Evolutionary conservation across 2,888 invertebrate species (phyloP), one percentile per base, ranked within the genome.

Genomic region (Rotaria socialis): DNA sequence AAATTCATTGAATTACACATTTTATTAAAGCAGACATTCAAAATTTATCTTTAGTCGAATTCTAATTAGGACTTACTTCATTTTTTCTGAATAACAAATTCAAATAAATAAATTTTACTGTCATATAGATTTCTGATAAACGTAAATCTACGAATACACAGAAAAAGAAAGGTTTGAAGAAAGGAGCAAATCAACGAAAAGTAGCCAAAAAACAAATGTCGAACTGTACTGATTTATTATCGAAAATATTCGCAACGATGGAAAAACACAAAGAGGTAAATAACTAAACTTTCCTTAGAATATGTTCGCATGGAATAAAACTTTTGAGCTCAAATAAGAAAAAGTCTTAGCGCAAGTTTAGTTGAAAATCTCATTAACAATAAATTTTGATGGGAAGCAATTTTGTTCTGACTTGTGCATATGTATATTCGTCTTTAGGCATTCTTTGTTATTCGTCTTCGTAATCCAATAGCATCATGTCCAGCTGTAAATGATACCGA

Each of bases 401-500:
- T n/a, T 27, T 67, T 67, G 6, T 5, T 27, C 8, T 16, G 4
- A 52, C 16, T 14, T 52, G 11, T 11, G 14, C 14, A 16, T 8
- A 52, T 16, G 4, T 52, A 4, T 8, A 11, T 52, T 52, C 14
- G 8, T 52, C 14, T 52, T 52, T 43, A 80, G 80, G 80, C 80
- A 87, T 87, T 99, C 93, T 99, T 99, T 92, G 99, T 99, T 84
- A 99, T 99, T 89, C 94, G 98, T 90, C 93, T 99, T 91, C 56
- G 84, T 55, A 97, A 97, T 93, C 95, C 95, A 88, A 96, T 96
- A 89, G 95, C 95, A 88, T 95, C 95, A 91, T 90, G 93, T 84
- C 93, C 95, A 94, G 94, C 95, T 43, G 97, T 99, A 91, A 95
- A 95, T 93, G 99, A 99, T 93, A 97, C 97, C 11, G 99, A 99